phyloP scores from a whole-genome alignment of 2,113 vertebrate species.

The Sinosuthora webbiana region DNA sequence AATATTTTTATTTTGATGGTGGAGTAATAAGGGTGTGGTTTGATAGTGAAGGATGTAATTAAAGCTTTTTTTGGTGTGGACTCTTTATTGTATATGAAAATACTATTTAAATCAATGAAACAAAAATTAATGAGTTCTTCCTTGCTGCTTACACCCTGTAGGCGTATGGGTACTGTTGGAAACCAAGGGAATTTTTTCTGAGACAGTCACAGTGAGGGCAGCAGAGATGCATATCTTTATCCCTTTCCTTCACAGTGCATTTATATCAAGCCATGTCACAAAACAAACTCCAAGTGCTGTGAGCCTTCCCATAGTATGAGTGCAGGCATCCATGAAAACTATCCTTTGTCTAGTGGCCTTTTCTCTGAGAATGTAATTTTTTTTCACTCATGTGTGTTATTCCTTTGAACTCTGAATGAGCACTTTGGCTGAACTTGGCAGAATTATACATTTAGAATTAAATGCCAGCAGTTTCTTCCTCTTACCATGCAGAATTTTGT shows the following conservation, averaged over 20 bases:
- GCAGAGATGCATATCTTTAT: conserved; percentile 54
- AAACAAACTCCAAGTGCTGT: conserved; percentile 56
- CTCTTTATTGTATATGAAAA: not conserved
- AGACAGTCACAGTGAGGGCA: conserved; percentile 26
- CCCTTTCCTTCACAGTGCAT: conserved; percentile 61
- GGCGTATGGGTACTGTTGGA: not conserved
- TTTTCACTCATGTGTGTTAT: conserved; percentile 60
- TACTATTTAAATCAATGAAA: not conserved
- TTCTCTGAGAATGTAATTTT: conserved; percentile 62
- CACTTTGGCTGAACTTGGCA: conserved; percentile 55
- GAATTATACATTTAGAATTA: conserved; percentile 42
- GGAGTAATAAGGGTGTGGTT: not conserved
- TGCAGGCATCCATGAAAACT: conserved; percentile 65
- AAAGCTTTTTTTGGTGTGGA: not conserved
- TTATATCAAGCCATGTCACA: conserved; percentile 62
- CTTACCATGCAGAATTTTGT: conserved; percentile 33
- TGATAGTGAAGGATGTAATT: not conserved
- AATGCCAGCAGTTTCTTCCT: conserved; percentile 37
- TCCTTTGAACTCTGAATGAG: conserved; percentile 61
- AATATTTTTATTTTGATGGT: not conserved
- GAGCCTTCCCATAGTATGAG: conserved; percentile 61
- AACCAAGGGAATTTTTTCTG: not conserved
- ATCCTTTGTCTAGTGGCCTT: conserved; percentile 49
- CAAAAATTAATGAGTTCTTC: not conserved
- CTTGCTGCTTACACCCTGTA: not conserved